Evolutionary conservation across 1,140 invertebrate species (phyloP).

Genomic region (Tyrophagus putrescentiae): DNA sequence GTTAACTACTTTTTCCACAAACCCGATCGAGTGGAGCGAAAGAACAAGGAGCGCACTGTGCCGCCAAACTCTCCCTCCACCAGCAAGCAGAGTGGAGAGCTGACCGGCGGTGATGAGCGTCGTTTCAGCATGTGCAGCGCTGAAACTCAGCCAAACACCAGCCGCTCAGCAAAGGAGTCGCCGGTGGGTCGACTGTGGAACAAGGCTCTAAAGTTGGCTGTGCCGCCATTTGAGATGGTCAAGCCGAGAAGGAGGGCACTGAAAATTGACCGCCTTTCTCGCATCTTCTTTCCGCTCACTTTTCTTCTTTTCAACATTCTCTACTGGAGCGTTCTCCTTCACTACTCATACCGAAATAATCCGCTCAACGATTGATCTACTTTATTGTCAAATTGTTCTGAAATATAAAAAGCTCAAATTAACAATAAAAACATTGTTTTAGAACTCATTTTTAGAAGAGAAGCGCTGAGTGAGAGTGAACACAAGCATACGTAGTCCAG

Average conservation of each 20-base stretch:
- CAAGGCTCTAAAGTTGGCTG: not conserved
- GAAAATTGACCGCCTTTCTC: slow-evolving; percentile 25
- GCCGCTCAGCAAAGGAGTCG: slow-evolving; percentile 15
- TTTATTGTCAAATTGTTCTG: not conserved
- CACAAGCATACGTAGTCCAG: too few species aligned
- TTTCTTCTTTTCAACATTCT: slow-evolving; percentile 30
- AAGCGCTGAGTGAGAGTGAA: too few species aligned
- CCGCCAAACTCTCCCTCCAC: not conserved
- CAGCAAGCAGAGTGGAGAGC: not conserved
- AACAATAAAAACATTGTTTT: not conserved
- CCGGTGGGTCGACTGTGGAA: slow-evolving; percentile 15
- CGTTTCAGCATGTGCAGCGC: not conserved
- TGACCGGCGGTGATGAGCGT: not conserved
- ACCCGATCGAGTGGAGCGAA: slow-evolving; percentile 22
- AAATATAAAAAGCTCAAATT: not conserved
- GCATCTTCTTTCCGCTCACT: slow-evolving; percentile 27
- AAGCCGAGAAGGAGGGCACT: slow-evolving; percentile 21
- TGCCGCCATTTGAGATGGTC: slow-evolving; percentile 17
- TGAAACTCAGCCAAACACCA: slow-evolving; percentile 14
- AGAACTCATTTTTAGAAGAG: too few species aligned
- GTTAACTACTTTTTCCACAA: slow-evolving; percentile 44
- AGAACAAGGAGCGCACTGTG: not conserved
- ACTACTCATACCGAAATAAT: not conserved
- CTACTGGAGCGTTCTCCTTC: slow-evolving; percentile 25
- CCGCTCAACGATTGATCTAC: not conserved